Evolutionary conservation across 2,888 invertebrate species (phyloP).

Genomic region (Habrosyne pyritoides): DNA sequence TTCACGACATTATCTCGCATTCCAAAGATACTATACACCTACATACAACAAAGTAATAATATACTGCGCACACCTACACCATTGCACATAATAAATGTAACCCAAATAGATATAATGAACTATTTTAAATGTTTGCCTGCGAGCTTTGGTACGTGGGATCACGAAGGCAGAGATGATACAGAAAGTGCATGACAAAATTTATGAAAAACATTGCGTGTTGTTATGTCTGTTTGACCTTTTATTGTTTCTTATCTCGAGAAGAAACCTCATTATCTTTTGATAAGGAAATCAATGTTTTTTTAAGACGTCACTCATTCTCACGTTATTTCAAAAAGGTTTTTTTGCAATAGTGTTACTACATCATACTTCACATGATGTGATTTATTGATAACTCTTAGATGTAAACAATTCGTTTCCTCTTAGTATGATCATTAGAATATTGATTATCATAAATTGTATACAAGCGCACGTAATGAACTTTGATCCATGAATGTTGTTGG

Average conservation of each 20-base stretch:
- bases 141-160: slow-evolving; percentile 2
- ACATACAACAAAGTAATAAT: slow-evolving; percentile 22
- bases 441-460: background rate
- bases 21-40: slow-evolving; percentile 46
- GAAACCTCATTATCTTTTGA: background rate
- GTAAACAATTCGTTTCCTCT: background rate
- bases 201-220: background rate
- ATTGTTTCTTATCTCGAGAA: background rate
- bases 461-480: background rate
- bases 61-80: slow-evolving; percentile 37
- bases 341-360: too few relatives aligned
- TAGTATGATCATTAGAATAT: background rate
- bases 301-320: too few relatives aligned
- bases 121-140: slow-evolving; percentile 2
- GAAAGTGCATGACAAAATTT: background rate
- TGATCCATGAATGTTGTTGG: background rate
- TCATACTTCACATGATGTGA: background rate
- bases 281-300: background rate
- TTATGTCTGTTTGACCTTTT: background rate
- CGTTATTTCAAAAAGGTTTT: too few relatives aligned
- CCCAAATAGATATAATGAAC: slow-evolving; percentile 29
- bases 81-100: slow-evolving; percentile 24
- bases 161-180: background rate
- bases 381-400: background rate
- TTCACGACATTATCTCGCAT: slow-evolving; percentile 37